A percentile compares a stretch with the other conserved stretches of the same genome.
Conservation (phyloP, 2,113 vertebrate genomes). For the Tachysurus vachellii region DNA sequence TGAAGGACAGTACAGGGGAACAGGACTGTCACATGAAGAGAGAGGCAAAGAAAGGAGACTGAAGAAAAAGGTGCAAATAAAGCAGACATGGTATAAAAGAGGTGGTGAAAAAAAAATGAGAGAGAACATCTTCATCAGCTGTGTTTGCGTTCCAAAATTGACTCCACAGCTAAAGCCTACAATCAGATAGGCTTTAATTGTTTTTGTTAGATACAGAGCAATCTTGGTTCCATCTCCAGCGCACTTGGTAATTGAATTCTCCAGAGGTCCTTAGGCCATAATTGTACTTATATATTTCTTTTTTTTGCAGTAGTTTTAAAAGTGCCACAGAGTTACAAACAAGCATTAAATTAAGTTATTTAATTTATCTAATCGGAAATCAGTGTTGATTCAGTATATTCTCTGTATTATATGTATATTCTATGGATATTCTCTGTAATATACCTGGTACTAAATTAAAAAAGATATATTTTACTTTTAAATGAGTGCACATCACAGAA, state of each 20-base stretch:
- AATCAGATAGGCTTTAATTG: slow-evolving; percentile 79
- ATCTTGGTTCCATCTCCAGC: slow-evolving; percentile 72
- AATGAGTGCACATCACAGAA: neutral
- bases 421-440: too few species aligned
- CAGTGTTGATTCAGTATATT: slow-evolving; percentile 1
- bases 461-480: neutral
- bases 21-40: neutral
- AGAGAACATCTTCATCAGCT: slow-evolving; percentile 42
- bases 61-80: slow-evolving; percentile 13
- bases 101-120: slow-evolving; percentile 49
- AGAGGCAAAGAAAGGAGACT: slow-evolving; percentile 1
- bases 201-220: slow-evolving; percentile 75
- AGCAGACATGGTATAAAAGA: neutral
- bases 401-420: neutral
- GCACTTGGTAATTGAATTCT: slow-evolving; percentile 76
- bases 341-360: slow-evolving; percentile 9
- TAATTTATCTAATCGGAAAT: neutral
- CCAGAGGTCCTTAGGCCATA: slow-evolving; percentile 52
- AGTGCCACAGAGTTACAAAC: slow-evolving; percentile 44
- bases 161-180: slow-evolving; percentile 63
- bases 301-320: slow-evolving; percentile 35
- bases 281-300: slow-evolving; percentile 12
- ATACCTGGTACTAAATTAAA: neutral
- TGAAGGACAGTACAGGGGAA: neutral
- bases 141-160: slow-evolving; percentile 64